Evolutionary conservation across 2,797 vertebrate genomes (phyloP), one percentile per base, ranked within the genome.

Genomic region (Limnodromus scolopaceus): DNA sequence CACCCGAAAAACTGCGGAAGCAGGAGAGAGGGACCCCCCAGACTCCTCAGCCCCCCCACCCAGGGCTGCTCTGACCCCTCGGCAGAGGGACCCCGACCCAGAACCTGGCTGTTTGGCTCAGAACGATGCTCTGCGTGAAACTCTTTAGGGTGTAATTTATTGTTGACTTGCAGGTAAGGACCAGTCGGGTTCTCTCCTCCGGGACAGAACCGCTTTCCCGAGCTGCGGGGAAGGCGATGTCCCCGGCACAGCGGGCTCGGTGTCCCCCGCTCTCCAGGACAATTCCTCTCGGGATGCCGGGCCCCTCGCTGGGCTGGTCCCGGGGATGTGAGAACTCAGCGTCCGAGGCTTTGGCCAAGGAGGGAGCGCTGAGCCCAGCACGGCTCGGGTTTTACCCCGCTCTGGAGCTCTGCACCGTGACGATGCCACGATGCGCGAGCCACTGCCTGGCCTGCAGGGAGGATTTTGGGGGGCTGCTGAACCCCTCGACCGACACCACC

Each of bases 351-450:
- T 39, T 14, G 66, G 28, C 41, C 48, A 7, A 18, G 81, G 64
- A 41, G 3, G 10, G 39, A 60, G 38, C 38, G 2, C 3, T 5
- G 45, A 25, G 16, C 27, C 11, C n/a, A 7, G 27, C 28, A 2
- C 5, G 1, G 28, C 36, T 54, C 32, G 9, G 6, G 17, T 38
- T 28, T 46, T 5, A 16, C 8, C 76, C 60, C 0, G 6, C 76
- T 22, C 57, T 0, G 41, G 25, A 39, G 77, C 23, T 14, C 60
- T 8, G 54, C 32, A 5, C 24, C 11, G 2, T 3, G 3, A 6
- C 1, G 27, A 5, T 18, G 2, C 28, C 11, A 0, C 0, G 28
- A n/a, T n/a, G 38, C 7, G 3, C 3, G 32, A 8, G 10, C 11
- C 3, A 28, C 68, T 39, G 38, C 43, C 17, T 2, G 30, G 49